phyloP scores from a whole-genome alignment of 2,113 vertebrate genomes.

The Scopus umbretta region DNA sequence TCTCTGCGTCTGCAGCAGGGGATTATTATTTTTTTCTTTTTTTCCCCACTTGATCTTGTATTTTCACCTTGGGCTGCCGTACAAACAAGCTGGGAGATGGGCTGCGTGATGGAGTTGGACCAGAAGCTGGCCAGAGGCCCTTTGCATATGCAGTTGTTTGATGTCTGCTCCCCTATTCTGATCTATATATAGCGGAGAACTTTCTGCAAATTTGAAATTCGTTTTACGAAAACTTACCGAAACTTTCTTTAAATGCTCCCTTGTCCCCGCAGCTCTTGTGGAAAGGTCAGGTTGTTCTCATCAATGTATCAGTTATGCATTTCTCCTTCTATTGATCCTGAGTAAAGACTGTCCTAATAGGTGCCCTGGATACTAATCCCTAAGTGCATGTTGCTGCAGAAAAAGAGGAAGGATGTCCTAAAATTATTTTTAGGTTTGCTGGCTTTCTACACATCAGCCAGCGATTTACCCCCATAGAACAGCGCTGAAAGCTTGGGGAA shows the following conservation, averaged over 20 bases:
- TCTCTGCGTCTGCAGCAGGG: not conserved
- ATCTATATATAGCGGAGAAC: conserved; percentile 1
- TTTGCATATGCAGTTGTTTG: conserved; percentile 16
- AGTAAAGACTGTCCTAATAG: conserved; percentile 40
- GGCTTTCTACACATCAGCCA: not conserved
- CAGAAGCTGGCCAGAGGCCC: conserved; percentile 9
- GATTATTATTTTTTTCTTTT: not conserved
- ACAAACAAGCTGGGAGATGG: not conserved
- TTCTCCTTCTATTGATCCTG: conserved; percentile 38
- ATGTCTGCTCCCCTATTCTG: not conserved
- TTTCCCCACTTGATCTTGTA: not conserved
- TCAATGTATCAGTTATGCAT: conserved; percentile 38
- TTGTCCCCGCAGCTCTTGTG: not conserved
- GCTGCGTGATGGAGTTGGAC: not conserved
- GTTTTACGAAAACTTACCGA: not conserved
- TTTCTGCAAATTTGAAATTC: not conserved
- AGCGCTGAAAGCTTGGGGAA: not conserved
- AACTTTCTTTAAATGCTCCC: not conserved
- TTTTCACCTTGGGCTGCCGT: conserved; percentile 12
- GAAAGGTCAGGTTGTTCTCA: conserved; percentile 38
- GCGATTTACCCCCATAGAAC: not conserved
- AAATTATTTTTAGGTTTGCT: not conserved
- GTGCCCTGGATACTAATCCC: conserved; percentile 29
- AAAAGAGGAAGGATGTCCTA: not conserved
- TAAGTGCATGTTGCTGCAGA: not conserved